A percentile compares a stretch with the other conserved stretches of the same genome.
These are phyloP conservation scores for Cheilosia scutellata DNA, from an alignment of 2,888 invertebrate genomes.

Conservation along the genomic window DNA sequence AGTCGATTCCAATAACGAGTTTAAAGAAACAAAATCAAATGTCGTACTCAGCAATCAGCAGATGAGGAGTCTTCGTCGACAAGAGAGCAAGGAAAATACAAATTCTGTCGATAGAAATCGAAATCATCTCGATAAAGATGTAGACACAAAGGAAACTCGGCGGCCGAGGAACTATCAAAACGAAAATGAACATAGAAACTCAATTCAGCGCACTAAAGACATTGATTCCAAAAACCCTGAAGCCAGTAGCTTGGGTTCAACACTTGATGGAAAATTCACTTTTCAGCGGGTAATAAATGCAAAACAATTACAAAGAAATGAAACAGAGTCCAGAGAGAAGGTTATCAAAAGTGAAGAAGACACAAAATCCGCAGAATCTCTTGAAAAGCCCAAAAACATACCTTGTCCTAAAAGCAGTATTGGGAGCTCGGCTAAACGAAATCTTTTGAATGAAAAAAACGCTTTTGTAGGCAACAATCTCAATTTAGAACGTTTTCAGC, in stretches of 20 bases:
- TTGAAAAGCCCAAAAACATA: neutral
- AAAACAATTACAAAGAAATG: neutral
- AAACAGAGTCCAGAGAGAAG: neutral
- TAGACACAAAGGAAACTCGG: neutral
- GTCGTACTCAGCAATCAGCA: neutral
- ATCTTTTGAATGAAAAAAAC: conserved; percentile 14
- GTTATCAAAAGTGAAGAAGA: neutral
- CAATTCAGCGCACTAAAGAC: too few species aligned
- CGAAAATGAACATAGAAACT: neutral
- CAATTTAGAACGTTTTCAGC: neutral
- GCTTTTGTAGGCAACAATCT: neutral
- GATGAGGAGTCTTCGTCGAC: neutral
- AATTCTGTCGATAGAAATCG: neutral
- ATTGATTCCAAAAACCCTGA: too few species aligned
- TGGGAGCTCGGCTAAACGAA: neutral
- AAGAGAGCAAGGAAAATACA: neutral
- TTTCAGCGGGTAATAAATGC: neutral
- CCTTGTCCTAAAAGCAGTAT: neutral
- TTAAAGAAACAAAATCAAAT: too few species aligned
- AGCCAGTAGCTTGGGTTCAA: too few species aligned
- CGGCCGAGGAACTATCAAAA: neutral
- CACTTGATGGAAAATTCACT: neutral
- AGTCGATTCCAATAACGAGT: too few species aligned
- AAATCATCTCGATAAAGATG: neutral
- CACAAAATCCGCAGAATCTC: neutral